These are phyloP conservation scores for Sipunculus nudus DNA, from an alignment of 2,888 invertebrate species.

Conservation along the genomic window DNA sequence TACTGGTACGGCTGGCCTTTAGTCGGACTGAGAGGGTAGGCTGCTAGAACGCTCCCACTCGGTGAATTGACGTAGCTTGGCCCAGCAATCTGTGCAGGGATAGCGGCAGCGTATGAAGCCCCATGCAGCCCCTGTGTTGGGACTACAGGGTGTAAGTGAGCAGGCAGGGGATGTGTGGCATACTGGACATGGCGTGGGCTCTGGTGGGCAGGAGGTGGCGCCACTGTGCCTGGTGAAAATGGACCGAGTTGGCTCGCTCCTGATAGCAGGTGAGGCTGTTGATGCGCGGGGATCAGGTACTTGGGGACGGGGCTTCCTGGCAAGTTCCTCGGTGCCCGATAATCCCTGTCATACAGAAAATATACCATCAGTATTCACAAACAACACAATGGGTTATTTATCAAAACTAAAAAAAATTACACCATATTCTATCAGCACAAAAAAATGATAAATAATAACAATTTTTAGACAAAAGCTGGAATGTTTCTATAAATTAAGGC, in stretches of 20 bases:
- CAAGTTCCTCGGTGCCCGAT: constrained; percentile 70
- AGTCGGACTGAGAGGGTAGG: constrained; percentile 75
- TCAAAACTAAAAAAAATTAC: no score
- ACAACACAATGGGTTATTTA: background rate
- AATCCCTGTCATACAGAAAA: constrained; percentile 63
- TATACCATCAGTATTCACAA: background rate
- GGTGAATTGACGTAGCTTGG: constrained; percentile 72
- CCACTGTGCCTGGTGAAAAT: constrained; percentile 68
- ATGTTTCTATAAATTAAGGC: no score
- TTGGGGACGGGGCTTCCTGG: constrained; percentile 34
- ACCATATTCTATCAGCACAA: no score
- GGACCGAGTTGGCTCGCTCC: constrained; percentile 55
- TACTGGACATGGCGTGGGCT: constrained; percentile 72
- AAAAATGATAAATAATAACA: no score
- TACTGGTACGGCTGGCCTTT: constrained; percentile 74
- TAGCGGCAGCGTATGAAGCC: no score
- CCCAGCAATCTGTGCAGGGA: constrained; percentile 73
- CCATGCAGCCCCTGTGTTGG: constrained; percentile 54
- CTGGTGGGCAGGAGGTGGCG: constrained; percentile 83
- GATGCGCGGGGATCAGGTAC: constrained; percentile 63
- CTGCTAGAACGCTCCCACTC: constrained; percentile 73
- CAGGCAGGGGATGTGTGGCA: constrained; percentile 81
- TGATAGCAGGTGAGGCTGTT: constrained; percentile 57
- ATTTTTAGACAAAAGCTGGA: no score
- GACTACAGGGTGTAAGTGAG: constrained; percentile 74